Evolutionary conservation across 1,140 invertebrate genomes (phyloP).

Genomic region (Acromyrmex charruanus): DNA sequence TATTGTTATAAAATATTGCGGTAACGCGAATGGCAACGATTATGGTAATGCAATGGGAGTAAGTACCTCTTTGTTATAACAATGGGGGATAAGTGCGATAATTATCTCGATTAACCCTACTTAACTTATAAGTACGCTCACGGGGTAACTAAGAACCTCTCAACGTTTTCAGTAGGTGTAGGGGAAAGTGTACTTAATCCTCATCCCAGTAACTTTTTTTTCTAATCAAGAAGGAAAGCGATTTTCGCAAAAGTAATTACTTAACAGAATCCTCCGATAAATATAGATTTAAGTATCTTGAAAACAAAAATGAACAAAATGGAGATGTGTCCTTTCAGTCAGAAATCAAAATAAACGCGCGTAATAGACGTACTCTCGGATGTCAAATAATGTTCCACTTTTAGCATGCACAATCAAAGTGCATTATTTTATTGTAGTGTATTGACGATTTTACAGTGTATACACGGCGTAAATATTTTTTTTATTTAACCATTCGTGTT

Average conservation of each 20-base stretch:
- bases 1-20: slow-evolving; percentile 25
- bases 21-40: slow-evolving; percentile 3
- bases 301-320: not conserved
- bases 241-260: slow-evolving; percentile 59
- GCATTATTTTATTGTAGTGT: not conserved
- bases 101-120: slow-evolving; percentile 59
- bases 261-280: slow-evolving; percentile 48
- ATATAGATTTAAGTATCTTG: slow-evolving; percentile 29
- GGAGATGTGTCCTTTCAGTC: not conserved
- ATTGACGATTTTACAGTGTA: not conserved
- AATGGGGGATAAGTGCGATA: slow-evolving; percentile 44
- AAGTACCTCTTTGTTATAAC: slow-evolving; percentile 40
- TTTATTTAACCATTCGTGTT: not conserved
- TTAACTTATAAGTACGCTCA: slow-evolving; percentile 45
- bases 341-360: not conserved
- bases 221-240: slow-evolving; percentile 45
- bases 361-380: no score
- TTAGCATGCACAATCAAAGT: not conserved
- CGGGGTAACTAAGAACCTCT: slow-evolving; percentile 43
- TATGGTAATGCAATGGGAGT: slow-evolving; percentile 13
- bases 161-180: slow-evolving; percentile 47
- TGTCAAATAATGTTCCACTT: not conserved
- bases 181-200: slow-evolving; percentile 54
- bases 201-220: slow-evolving; percentile 52
- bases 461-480: not conserved